A percentile compares a stretch with the other conserved stretches of the same genome.
These are phyloP conservation scores for Drosophila villosipedis DNA, from an alignment of 2,888 invertebrate genomes.

Conservation along the genomic window DNA sequence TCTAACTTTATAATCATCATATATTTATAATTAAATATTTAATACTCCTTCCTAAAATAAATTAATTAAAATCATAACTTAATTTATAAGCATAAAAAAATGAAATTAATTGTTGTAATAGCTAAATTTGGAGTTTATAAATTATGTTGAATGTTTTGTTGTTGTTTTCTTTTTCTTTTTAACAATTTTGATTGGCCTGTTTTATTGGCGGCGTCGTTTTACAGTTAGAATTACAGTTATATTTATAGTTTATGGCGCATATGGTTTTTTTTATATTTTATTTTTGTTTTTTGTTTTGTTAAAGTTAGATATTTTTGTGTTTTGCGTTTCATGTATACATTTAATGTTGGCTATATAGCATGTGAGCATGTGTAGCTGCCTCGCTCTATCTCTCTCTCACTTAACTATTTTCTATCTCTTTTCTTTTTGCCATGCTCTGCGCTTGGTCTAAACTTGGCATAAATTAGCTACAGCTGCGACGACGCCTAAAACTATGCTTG, in stretches of 20 bases:
- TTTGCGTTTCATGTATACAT: constrained; percentile 25
- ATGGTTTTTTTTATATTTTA: constrained; percentile 19
- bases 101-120: constrained; percentile 16
- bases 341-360: constrained; percentile 57
- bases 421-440: constrained; percentile 12
- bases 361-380: constrained; percentile 39
- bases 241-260: constrained; percentile 50
- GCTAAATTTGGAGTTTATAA: constrained; percentile 37
- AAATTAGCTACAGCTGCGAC: constrained; percentile 52
- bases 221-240: constrained; percentile 43
- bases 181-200: constrained; percentile 50
- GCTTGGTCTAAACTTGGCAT: constrained; percentile 62
- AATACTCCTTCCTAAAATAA: constrained; percentile 42
- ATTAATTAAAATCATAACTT: constrained; percentile 42
- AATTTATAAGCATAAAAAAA: constrained; percentile 14
- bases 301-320: constrained; percentile 31
- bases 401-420: constrained; percentile 12
- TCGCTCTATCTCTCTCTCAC: constrained; percentile 16
- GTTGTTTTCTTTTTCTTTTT: constrained; percentile 15
- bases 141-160: constrained; percentile 18
- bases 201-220: constrained; percentile 46
- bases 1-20: constrained; percentile 16
- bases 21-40: constrained; percentile 17
- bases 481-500: constrained; percentile 48
- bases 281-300: constrained; percentile 34